phyloP scores from a whole-genome alignment of 2,888 invertebrate genomes.

The Hemistola chrysoprasaria region DNA sequence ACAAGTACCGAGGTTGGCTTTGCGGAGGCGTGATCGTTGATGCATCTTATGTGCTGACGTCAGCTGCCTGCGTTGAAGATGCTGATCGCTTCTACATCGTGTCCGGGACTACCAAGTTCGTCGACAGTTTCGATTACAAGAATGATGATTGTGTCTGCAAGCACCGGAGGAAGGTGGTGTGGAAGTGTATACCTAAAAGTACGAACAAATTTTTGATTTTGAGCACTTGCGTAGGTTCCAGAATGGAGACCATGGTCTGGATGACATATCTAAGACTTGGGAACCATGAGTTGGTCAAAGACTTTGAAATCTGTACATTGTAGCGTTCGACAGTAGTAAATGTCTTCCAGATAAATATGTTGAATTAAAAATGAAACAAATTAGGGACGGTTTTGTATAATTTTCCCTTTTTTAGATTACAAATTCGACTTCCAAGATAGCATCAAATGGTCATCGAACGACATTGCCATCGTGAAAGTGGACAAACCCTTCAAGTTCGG shows the following conservation, averaged over 20 bases:
- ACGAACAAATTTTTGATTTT: slow-evolving; percentile 34
- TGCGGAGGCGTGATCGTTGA: slow-evolving; percentile 73
- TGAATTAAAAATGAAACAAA: no score
- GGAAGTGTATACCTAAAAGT: slow-evolving; percentile 78
- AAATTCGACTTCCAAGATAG: slow-evolving; percentile 78
- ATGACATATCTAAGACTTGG: no score
- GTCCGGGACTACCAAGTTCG: slow-evolving; percentile 65
- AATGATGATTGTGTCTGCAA: slow-evolving; percentile 63
- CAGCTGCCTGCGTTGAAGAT: slow-evolving; percentile 74
- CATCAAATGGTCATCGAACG: slow-evolving; percentile 75
- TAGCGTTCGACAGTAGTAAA: no score
- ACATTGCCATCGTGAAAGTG: slow-evolving; percentile 73
- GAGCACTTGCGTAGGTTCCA: no score
- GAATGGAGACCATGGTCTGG: no score
- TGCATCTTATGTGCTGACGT: slow-evolving; percentile 62
- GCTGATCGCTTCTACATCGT: slow-evolving; percentile 73
- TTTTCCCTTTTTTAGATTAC: slow-evolving; percentile 53
- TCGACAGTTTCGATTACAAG: slow-evolving; percentile 70
- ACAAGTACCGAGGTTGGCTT: slow-evolving; percentile 72
- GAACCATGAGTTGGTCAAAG: no score
- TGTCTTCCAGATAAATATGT: no score
- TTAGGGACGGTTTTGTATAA: not conserved
- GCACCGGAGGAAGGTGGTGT: slow-evolving; percentile 64
- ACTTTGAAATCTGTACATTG: no score
- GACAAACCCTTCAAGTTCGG: slow-evolving; percentile 68